Percentiles rank a stretch among this genome's conserved stretches.
Conservation (phyloP, 2,113 vertebrate genomes). For the Leptobrachium ailaonicum region DNA sequence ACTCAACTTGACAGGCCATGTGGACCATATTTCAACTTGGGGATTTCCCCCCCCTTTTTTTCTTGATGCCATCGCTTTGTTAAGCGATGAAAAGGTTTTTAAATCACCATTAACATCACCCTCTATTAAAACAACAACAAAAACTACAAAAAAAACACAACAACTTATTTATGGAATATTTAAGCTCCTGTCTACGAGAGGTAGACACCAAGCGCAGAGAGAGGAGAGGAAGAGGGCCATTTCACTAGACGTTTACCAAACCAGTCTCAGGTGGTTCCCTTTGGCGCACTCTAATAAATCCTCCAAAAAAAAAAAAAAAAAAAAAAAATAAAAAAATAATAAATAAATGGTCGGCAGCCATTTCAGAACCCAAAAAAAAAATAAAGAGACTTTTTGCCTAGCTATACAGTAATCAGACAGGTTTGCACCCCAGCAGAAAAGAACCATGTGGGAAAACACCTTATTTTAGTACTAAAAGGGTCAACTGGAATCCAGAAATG, state of each 20-base stretch:
- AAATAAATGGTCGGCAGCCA: neutral
- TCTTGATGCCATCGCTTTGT: neutral
- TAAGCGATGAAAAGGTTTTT: neutral
- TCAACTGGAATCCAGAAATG: neutral
- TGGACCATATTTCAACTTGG: constrained; percentile 28
- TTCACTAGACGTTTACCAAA: neutral
- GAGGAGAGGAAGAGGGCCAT: neutral
- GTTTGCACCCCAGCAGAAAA: neutral
- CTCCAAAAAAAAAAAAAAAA: neutral
- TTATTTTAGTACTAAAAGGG: neutral
- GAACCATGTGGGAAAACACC: neutral
- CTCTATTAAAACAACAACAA: too few species aligned
- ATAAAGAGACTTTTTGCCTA: neutral
- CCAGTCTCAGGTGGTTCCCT: neutral
- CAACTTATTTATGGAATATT: neutral
- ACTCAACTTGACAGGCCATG: constrained; percentile 29
- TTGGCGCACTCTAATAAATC: neutral
- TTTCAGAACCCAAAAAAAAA: neutral
- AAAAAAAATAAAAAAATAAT: neutral
- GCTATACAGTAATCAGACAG: neutral
- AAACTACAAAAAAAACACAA: neutral
- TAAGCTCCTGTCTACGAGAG: neutral
- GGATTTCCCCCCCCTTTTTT: neutral
- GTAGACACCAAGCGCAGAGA: neutral
- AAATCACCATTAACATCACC: neutral